A percentile compares a stretch with the other conserved stretches of the same genome.
phyloP scores from a whole-genome alignment of 2,113 vertebrate species.

The Nothocercus julius region DNA sequence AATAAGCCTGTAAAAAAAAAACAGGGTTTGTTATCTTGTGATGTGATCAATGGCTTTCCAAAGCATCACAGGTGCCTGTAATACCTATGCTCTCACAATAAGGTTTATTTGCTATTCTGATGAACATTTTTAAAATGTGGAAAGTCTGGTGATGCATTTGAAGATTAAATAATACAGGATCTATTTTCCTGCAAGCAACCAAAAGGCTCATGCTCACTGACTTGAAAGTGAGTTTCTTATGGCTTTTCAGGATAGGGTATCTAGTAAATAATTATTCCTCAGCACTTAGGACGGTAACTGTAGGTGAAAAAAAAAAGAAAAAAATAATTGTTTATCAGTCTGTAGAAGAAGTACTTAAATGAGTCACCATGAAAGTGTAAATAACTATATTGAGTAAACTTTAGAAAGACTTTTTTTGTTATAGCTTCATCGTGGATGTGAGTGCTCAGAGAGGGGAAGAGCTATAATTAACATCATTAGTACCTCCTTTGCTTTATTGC shows the following conservation, averaged over 20 bases:
- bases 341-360: background rate
- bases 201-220: background rate
- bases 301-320: slow-evolving; percentile 21
- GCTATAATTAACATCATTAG: slow-evolving; percentile 29
- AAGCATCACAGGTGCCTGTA: background rate
- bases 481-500: slow-evolving; percentile 9
- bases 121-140: background rate
- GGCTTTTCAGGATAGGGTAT: background rate
- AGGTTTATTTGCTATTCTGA: background rate
- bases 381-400: slow-evolving; percentile 22
- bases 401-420: background rate
- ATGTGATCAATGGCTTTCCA: background rate
- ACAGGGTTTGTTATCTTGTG: background rate
- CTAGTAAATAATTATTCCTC: background rate
- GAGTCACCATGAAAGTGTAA: slow-evolving; percentile 6
- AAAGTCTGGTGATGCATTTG: background rate
- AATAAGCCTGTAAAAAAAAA: background rate
- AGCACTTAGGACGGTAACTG: background rate
- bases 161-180: background rate
- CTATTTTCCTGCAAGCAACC: background rate
- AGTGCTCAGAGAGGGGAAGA: background rate
- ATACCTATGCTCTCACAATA: background rate
- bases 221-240: background rate
- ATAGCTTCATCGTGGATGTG: background rate
- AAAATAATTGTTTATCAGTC: background rate